These are phyloP conservation scores for Peromyscus attwateri DNA, from an alignment of 2,797 vertebrate genomes.

Conservation along the genomic window DNA sequence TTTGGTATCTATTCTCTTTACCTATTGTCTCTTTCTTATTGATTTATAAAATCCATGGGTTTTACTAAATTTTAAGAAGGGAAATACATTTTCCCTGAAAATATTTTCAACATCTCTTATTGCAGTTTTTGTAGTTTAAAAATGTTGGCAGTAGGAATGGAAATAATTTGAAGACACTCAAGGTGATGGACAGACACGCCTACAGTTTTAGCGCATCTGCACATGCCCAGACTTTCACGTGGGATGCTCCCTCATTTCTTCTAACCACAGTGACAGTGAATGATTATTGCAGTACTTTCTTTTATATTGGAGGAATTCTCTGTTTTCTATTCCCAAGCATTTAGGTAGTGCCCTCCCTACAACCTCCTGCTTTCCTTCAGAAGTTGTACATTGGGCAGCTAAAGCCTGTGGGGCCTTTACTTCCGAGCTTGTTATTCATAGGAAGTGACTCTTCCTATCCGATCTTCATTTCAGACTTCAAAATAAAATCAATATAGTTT, in stretches of 20 bases:
- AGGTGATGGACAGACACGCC: neutral
- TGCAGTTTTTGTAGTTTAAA: neutral
- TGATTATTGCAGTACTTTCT: neutral
- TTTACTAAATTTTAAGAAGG: neutral
- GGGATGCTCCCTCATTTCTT: neutral
- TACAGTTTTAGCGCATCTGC: neutral
- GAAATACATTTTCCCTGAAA: conserved; percentile 45
- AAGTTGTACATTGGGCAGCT: neutral
- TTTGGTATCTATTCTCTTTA: neutral
- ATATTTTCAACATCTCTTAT: neutral
- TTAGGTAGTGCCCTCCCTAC: neutral
- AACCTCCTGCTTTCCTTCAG: neutral
- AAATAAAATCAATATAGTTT: conserved; percentile 33
- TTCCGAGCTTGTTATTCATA: neutral
- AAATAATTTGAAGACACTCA: neutral
- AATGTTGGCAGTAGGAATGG: neutral
- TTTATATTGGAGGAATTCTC: neutral
- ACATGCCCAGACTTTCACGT: neutral
- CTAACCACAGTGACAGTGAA: neutral
- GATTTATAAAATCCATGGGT: neutral
- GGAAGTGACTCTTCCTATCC: neutral
- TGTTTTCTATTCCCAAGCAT: neutral
- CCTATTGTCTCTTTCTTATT: neutral
- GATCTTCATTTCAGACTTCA: neutral
- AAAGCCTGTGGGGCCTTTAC: neutral